Evolutionary conservation across 2,113 vertebrate genomes (phyloP), one percentile per base, ranked within the genome.

Genomic region (Odocoileus hemionus): DNA sequence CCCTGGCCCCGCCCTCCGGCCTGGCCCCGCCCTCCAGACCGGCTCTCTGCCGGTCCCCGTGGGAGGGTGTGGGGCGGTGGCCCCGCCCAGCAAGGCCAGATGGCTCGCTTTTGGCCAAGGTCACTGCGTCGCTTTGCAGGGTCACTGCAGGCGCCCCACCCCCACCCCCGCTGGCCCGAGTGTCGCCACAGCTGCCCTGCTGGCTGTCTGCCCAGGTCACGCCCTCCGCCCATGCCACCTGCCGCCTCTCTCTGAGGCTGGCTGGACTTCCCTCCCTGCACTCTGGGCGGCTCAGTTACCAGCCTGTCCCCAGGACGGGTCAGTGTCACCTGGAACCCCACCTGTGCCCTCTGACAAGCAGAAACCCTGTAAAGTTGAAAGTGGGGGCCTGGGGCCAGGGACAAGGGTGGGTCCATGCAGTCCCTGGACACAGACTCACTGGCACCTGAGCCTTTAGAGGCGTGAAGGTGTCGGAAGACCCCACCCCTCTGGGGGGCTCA

Each of bases 261-360:
- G 67, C 88, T 10, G 88, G 52, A 45, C 12, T 1, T 25, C 28
- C 12, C 7, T 47, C 55, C 74, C 43, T 15, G 1, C 4, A 2
- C 6, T 47, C 43, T 5, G 1, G 55, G 43, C 0, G 6, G 43
- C 55, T 6, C 1, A 1, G 33, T 13, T 12, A 26, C 55, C 30
- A 3, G 55, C 43, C 74, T 47, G 43, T 47, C 55, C 89, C 43
- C 25, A 26, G 74, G 43, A 33, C 0, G 2, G 13, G 19, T 25
- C 70, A 11, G 12, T 6, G 19, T 15, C 3, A 0, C 70, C 19
- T 74, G 36, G 21, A 33, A 30, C 28, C 39, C 52, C 17, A n/a
- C 47, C 19, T 83, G 52, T 55, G 52, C 52, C 47, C 23, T 39
- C 25, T 15, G 36, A 58, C 28, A 11, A 43, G 70, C 28, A n/a